Percentiles rank a stretch among this genome's conserved stretches.
These are phyloP conservation scores for Bryconaethiops microstoma DNA, from an alignment of 2,797 vertebrate species.

Conservation along the genomic window DNA sequence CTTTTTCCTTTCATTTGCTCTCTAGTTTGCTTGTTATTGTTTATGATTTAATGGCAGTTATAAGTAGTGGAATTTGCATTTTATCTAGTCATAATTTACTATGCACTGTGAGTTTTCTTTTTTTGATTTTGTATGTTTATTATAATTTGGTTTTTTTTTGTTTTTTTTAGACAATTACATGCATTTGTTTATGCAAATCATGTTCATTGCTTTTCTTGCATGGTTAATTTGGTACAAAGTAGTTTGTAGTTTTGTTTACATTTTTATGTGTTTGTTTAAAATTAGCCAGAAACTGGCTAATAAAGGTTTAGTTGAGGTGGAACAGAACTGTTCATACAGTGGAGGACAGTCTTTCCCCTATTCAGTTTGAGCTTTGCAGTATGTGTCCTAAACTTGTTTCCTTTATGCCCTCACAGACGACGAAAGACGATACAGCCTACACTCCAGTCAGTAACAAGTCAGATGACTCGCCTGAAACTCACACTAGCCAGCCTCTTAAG, in stretches of 20 bases:
- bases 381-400: not conserved
- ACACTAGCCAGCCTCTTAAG: slow-evolving; percentile 69
- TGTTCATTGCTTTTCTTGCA: slow-evolving; percentile 32
- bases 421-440: slow-evolving; percentile 81
- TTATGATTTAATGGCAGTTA: slow-evolving; percentile 36
- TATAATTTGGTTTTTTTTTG: no score
- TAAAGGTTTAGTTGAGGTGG: not conserved
- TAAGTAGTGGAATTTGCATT: slow-evolving; percentile 15
- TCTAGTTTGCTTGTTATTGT: slow-evolving; percentile 60
- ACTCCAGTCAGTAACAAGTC: slow-evolving; percentile 81
- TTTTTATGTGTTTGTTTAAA: not conserved
- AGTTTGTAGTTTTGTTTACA: slow-evolving; percentile 10
- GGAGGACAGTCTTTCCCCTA: not conserved
- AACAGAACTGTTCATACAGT: not conserved
- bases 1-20: slow-evolving; percentile 75
- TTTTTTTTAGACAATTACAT: not conserved
- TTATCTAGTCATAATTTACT: slow-evolving; percentile 19
- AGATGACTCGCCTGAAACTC: slow-evolving; percentile 72
- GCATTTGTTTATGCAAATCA: slow-evolving; percentile 29
- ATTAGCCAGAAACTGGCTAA: not conserved
- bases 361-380: not conserved
- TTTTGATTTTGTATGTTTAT: not conserved
- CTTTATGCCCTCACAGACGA: slow-evolving; percentile 66
- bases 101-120: slow-evolving; percentile 3
- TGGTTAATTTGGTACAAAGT: slow-evolving; percentile 4